Conservation (phyloP, 1,140 invertebrate genomes). For the Prorops nasuta region DNA sequence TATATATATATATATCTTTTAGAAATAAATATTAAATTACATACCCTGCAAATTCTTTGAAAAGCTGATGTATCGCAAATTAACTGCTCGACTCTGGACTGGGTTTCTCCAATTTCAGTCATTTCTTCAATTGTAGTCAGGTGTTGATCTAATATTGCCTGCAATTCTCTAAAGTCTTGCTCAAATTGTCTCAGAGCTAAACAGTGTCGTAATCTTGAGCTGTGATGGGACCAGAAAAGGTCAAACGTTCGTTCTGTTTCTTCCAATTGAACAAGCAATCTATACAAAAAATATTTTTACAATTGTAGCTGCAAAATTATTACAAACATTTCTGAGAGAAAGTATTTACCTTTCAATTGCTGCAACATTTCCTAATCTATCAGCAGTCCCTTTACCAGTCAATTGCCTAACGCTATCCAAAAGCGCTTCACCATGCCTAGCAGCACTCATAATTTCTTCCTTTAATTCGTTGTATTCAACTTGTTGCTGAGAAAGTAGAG, state of each 20-base stretch:
- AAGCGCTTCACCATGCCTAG: slow-evolving; percentile 80
- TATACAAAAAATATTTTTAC: slow-evolving; percentile 45
- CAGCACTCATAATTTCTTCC: slow-evolving; percentile 78
- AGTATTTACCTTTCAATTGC: slow-evolving; percentile 83
- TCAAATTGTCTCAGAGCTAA: slow-evolving; percentile 87
- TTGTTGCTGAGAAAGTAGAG: slow-evolving; percentile 67
- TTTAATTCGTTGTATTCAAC: slow-evolving; percentile 68
- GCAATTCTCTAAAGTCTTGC: slow-evolving; percentile 80
- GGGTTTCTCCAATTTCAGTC: slow-evolving; percentile 84
- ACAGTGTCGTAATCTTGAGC: slow-evolving; percentile 83
- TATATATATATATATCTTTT: no score
- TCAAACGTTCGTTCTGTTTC: slow-evolving; percentile 94
- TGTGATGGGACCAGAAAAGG: slow-evolving; percentile 89
- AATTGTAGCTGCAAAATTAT: neutral
- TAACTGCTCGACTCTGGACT: slow-evolving; percentile 72
- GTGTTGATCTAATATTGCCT: slow-evolving; percentile 69
- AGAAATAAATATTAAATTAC: no score
- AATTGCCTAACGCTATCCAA: slow-evolving; percentile 67
- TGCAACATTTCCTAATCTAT: slow-evolving; percentile 85
- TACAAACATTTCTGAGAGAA: slow-evolving; percentile 8
- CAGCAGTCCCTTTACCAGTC: slow-evolving; percentile 53
- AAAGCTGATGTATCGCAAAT: slow-evolving; percentile 76
- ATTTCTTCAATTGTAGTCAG: slow-evolving; percentile 75
- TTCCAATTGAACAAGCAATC: slow-evolving; percentile 89
- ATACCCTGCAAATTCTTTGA: slow-evolving; percentile 72